Evolutionary conservation across 35 echinoderm and acorn worm species (phyloP), one percentile per base, ranked within the genome.

Genomic region (Apostichopus japonicus): DNA sequence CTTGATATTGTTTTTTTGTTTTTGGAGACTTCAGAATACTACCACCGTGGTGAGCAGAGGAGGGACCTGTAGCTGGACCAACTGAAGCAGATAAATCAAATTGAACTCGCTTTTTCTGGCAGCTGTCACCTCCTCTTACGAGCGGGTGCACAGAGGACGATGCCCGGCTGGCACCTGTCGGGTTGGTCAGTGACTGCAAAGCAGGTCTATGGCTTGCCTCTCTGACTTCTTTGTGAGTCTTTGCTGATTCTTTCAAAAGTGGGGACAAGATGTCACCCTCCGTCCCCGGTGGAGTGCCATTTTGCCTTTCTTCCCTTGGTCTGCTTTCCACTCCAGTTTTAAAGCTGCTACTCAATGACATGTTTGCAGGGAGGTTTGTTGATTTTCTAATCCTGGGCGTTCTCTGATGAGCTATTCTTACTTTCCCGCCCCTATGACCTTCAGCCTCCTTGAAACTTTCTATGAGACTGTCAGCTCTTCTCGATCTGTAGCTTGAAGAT

Each of bases 401-500:
- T 23, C 21, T 75, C 6, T 19, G 0, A 19, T 75, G 19, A 6
- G 51, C 81, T 51, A 55, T 8, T n/a, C 51, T 56, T 72, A 33
- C 19, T 24, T 72, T 89, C 4, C 7, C 3, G 10, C 72, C 61
- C 44, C 14, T 89, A 5, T 89, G 62, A 72, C 13, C 10, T 63
- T 89, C 86, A 1, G 62, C 61, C 19, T 89, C 65, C 33, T 73
- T 89, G 6, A 89, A 10, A 54, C 86, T 72, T 72, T 89, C 86
- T 4, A 72, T 24, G 10, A 89, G 33, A 25, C 8, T 53, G 5
- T 89, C 33, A 5, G 86, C 7, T 63, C 86, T 7, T 89, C 8
- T 73, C 1, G 86, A 89, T 63, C 86, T 89, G 62, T 88, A 22
- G 14, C 21, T 33, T 14, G 83, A 56, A 13, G 63, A 67, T 72